Conservation (phyloP, 1,140 invertebrate genomes). For the Penaeus chinensis region DNA sequence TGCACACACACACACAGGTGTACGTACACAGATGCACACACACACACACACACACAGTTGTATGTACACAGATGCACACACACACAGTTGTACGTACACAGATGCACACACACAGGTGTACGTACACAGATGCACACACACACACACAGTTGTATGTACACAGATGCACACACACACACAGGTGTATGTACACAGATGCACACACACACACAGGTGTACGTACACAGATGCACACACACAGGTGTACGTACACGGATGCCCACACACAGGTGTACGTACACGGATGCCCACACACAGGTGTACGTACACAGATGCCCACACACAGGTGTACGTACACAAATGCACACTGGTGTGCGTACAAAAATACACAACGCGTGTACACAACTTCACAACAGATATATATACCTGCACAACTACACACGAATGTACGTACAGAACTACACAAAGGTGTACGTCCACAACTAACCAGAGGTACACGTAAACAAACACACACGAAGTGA, state of each 20-base stretch:
- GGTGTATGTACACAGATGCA: background rate
- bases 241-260: conserved; percentile 1
- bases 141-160: background rate
- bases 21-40: background rate
- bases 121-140: background rate
- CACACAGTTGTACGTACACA: no score
- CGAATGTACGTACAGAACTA: background rate
- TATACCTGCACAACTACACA: background rate
- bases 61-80: background rate
- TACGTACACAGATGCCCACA: background rate
- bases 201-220: conserved; percentile 18
- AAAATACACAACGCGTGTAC: background rate
- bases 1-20: background rate
- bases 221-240: background rate
- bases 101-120: background rate
- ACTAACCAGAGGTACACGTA: background rate
- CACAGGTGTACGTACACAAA: background rate
- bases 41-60: background rate
- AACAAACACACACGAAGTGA: background rate
- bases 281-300: background rate
- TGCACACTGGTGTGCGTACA: background rate
- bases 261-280: background rate
- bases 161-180: background rate
- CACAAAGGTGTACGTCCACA: conserved; percentile 7
- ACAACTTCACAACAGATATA: background rate